A percentile compares a stretch with the other conserved stretches of the same genome.
These are phyloP conservation scores for Brienomyrus longianalis DNA, from an alignment of 2,113 vertebrate genomes.

Conservation along the genomic window DNA sequence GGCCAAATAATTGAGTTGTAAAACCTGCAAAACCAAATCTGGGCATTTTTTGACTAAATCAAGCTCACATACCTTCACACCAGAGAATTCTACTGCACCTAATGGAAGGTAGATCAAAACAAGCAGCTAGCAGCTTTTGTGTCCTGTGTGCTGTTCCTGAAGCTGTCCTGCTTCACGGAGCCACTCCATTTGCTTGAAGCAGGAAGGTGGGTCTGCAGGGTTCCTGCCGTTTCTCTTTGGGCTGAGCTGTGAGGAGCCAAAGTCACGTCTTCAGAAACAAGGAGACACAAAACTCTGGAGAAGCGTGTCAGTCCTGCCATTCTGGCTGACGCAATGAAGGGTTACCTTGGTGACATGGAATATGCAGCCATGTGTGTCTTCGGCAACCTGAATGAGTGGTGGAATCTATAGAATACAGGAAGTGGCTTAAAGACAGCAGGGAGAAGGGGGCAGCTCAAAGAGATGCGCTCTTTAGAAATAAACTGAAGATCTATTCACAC, in stretches of 20 bases:
- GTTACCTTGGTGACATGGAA: not conserved
- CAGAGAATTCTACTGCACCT: too few relatives aligned
- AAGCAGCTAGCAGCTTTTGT: not conserved
- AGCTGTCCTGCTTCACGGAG: not conserved
- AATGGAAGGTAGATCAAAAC: too few relatives aligned
- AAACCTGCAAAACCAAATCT: too few relatives aligned
- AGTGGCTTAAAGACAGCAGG: not conserved
- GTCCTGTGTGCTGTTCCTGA: not conserved
- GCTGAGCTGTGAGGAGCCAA: not conserved
- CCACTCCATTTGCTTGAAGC: not conserved
- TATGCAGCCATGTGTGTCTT: not conserved
- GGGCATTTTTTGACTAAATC: too few relatives aligned
- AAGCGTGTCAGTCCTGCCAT: not conserved
- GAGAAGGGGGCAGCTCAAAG: not conserved
- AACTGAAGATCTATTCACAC: not conserved
- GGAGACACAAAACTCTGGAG: not conserved
- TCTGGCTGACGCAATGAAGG: not conserved
- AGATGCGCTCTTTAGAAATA: not conserved
- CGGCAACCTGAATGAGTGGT: not conserved
- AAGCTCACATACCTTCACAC: too few relatives aligned
- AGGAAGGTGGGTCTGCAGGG: not conserved
- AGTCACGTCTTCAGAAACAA: too few relatives aligned
- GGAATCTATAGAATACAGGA: not conserved
- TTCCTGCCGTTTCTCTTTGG: not conserved
- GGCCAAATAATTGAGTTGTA: too few relatives aligned